A percentile compares a stretch with the other conserved stretches of the same genome.
Evolutionary conservation across 2,888 invertebrate species (phyloP).

Genomic region (Urechis unicinctus): DNA sequence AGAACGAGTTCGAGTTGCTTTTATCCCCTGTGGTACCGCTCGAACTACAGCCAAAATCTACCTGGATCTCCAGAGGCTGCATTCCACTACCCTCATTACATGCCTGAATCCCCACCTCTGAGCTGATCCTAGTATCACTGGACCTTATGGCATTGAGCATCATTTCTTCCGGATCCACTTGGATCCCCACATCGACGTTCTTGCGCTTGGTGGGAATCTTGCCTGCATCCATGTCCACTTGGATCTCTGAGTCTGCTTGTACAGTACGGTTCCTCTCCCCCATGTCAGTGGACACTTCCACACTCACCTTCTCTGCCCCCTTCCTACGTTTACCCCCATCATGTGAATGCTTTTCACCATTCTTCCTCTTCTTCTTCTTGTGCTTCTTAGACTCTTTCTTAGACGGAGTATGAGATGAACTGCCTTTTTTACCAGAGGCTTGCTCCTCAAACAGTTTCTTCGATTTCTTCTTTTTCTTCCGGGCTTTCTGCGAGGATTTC

Average conservation of each 20-base stretch:
- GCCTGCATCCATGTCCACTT: neutral
- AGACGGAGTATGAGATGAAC: neutral
- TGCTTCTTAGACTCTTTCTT: neutral
- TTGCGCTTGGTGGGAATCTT: neutral
- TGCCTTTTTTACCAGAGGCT: too few relatives aligned
- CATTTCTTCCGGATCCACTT: constrained; percentile 4
- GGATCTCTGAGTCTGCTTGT: neutral
- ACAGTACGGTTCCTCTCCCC: neutral
- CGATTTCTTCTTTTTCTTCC: too few relatives aligned
- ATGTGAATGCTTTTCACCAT: neutral
- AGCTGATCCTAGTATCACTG: neutral
- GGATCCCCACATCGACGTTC: constrained; percentile 2
- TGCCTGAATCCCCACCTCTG: constrained; percentile 8
- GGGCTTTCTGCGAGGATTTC: too few relatives aligned
- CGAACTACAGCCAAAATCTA: too few relatives aligned
- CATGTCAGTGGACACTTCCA: too few relatives aligned
- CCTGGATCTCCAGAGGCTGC: constrained; percentile 1
- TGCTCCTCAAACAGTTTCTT: too few relatives aligned
- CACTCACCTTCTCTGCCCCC: neutral
- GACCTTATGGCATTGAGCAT: neutral
- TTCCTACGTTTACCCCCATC: neutral
- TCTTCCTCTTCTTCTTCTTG: neutral
- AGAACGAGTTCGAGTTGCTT: too few relatives aligned
- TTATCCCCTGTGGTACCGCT: too few relatives aligned
- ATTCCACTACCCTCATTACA: neutral